Conservation (phyloP, 2,797 vertebrate species). For the Alcedo atthis region DNA sequence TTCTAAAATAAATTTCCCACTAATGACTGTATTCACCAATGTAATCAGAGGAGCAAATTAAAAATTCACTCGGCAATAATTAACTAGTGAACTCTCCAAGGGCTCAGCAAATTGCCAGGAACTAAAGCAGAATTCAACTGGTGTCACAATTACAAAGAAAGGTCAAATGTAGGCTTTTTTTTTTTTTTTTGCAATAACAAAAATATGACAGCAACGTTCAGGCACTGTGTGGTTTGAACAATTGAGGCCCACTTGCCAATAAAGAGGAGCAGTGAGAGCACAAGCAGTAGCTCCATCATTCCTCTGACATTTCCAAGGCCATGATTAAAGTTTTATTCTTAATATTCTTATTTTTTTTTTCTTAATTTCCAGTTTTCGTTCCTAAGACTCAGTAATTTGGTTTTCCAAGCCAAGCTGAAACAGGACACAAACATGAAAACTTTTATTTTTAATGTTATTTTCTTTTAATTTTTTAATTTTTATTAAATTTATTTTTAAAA, state of each 20-base stretch:
- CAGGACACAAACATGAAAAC: background rate
- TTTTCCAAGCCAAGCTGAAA: background rate
- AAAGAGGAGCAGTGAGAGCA: slow-evolving; percentile 13
- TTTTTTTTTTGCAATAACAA: background rate
- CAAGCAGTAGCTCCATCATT: background rate
- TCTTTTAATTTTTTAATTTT: too few species aligned
- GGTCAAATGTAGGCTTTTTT: slow-evolving; percentile 16
- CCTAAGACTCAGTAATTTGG: background rate
- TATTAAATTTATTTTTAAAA: too few species aligned
- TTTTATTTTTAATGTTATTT: too few species aligned
- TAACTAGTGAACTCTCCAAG: slow-evolving; percentile 74
- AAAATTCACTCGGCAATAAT: slow-evolving; percentile 80
- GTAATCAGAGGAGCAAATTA: slow-evolving; percentile 79
- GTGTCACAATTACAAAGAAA: slow-evolving; percentile 64
- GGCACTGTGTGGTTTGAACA: background rate
- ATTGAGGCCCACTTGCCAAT: slow-evolving; percentile 1
- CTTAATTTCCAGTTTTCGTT: background rate
- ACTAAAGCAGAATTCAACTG: slow-evolving; percentile 55
- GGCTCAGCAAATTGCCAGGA: slow-evolving; percentile 62
- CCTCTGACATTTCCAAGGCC: background rate
- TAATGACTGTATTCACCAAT: slow-evolving; percentile 64
- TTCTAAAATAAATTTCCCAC: slow-evolving; percentile 74
- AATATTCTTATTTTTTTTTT: background rate
- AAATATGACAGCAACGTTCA: background rate
- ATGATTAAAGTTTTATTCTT: background rate